These are phyloP conservation scores for Scaptomyza polygonia DNA, from an alignment of 2,888 invertebrate species.

Conservation along the genomic window DNA sequence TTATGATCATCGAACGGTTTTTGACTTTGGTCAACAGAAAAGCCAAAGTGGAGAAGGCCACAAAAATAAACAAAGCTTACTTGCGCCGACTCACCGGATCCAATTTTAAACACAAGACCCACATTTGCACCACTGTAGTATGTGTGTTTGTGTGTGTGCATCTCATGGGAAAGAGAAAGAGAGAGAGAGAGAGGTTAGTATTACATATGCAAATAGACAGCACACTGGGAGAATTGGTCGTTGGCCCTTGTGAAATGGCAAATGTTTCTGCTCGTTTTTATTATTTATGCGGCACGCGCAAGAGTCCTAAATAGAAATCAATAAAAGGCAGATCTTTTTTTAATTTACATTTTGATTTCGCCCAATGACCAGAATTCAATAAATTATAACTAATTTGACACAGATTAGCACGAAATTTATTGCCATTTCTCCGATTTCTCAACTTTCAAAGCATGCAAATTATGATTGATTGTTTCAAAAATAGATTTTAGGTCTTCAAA, in stretches of 20 bases:
- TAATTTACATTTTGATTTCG: slow-evolving; percentile 24
- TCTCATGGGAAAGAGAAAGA: slow-evolving; percentile 58
- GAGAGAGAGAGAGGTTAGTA: slow-evolving; percentile 59
- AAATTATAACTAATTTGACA: slow-evolving; percentile 6
- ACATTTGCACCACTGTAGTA: not conserved
- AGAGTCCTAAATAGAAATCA: slow-evolving; percentile 58
- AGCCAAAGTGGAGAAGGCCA: slow-evolving; percentile 50
- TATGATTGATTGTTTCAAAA: not conserved
- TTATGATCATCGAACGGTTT: slow-evolving; percentile 77
- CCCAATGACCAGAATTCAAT: slow-evolving; percentile 1
- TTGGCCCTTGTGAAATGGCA: slow-evolving; percentile 22
- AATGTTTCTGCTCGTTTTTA: slow-evolving; percentile 24
- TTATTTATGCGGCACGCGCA: slow-evolving; percentile 15
- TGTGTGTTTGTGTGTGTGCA: slow-evolving; percentile 9
- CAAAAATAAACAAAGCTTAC: slow-evolving; percentile 15
- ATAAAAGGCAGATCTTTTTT: slow-evolving; percentile 20
- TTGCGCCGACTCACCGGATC: slow-evolving; percentile 29
- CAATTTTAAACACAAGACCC: slow-evolving; percentile 49
- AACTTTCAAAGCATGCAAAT: slow-evolving; percentile 13
- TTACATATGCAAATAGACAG: slow-evolving; percentile 54
- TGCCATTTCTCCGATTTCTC: not conserved
- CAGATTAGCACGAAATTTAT: not conserved
- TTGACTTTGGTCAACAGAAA: slow-evolving; percentile 71
- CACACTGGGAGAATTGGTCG: slow-evolving; percentile 45
- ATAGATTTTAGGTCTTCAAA: not conserved